Evolutionary conservation across 2,888 invertebrate genomes (phyloP), one percentile per base, ranked within the genome.

Genomic region (Caenorhabditis uteleia): DNA sequence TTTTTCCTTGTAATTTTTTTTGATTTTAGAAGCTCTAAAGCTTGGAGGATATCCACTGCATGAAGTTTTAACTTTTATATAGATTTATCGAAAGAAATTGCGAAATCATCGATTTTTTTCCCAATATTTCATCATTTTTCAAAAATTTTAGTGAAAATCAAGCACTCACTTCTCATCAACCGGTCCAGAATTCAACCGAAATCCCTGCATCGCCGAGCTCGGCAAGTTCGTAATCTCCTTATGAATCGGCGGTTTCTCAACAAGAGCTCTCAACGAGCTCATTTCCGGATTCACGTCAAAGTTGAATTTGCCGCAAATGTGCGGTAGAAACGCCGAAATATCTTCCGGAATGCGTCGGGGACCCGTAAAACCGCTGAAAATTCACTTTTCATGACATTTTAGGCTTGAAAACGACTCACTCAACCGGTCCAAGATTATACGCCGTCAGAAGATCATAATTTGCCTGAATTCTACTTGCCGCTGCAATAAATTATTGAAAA

Each of bases 241-340:
- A 18, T 70, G 71, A 38, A 77, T 75, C 2, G 77, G 77, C 21
- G 77, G 77, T 47, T 76, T 77, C 8, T 76, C 76, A 0, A 76
- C 51, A n/a, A 77, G 43, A 14, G 53, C 53, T 43, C 53, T 57
- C 31, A 77, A 43, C n/a, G 75, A 75, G 34, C 74, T 72, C 10
- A 54, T 16, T 16, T 77, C 77, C 21, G 64, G 53, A 3, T 59
- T 59, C 2, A 49, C 56, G 14, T 64, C 50, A 29, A 76, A 58
- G 40, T 70, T 64, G 40, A 77, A 69, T 38, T 74, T 62, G 21
- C 77, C 77, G 31, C 69, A 70, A n/a, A 77, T 45, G 39, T 73
- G 69, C 3, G 77, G 77, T n/a, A 77, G 51, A 50, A 75, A 77
- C 2, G 77, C 55, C 4, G 60, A 58, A 38, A 77, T 31, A n/a